Evolutionary conservation across 2,113 vertebrate genomes (phyloP), one percentile per base, ranked within the genome.

Genomic region (Silurus asotus): DNA sequence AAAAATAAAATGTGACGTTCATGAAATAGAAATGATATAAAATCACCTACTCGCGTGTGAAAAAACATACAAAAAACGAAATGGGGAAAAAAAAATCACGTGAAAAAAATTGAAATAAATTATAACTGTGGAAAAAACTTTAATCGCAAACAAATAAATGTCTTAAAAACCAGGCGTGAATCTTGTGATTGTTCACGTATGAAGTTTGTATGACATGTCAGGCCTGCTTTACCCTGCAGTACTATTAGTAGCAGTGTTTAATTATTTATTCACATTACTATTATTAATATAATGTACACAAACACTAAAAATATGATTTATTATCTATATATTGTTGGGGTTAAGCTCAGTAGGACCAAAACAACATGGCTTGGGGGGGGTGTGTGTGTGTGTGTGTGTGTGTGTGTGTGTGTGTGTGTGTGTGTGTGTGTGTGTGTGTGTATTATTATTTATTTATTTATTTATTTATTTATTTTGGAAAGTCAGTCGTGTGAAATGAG

Each of bases 401-500:
- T n/a, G n/a, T n/a, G n/a, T n/a, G n/a, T n/a, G n/a, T n/a, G n/a
- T n/a, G n/a, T n/a, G n/a, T n/a, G n/a, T n/a, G n/a, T n/a, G n/a
- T n/a, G n/a, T n/a, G n/a, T n/a, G n/a, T n/a, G n/a, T n/a, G n/a
- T n/a, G n/a, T n/a, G n/a, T n/a, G n/a, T n/a, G 64, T 6, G 5
- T 74, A 11, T 58, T 37, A 10, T n/a, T 53, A 76, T n/a, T 76
- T 70, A 75, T 86, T 13, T 58, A 70, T n/a, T 76, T 80, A 37
- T 37, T 53, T 53, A 76, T n/a, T 76, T 70, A 75, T 86, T 13
- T 58, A 70, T n/a, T 48, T 48, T 13, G 13, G 17, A 85, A 62
- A 89, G 85, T 88, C 81, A 67, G 37, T 67, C 64, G 87, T 89
- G 89, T 89, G 88, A 87, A 90, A 90, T 90, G 89, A 90, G 89